These are phyloP conservation scores for Sitophilus oryzae DNA, from an alignment of 1,140 invertebrate genomes.

Conservation along the genomic window DNA sequence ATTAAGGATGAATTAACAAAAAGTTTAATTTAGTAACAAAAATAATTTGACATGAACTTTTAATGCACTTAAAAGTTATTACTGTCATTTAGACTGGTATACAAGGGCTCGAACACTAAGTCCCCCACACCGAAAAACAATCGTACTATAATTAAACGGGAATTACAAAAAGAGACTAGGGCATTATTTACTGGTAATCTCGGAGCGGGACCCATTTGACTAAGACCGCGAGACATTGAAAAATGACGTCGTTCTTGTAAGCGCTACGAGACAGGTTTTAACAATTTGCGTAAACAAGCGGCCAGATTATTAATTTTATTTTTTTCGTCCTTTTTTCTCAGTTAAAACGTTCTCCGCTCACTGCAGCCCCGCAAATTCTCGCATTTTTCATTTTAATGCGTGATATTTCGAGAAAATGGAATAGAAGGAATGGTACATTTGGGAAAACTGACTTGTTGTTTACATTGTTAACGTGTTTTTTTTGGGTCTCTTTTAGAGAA, in stretches of 20 bases:
- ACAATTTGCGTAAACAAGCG: background rate
- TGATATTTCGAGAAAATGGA: background rate
- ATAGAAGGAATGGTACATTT: too few species aligned
- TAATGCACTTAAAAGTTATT: too few species aligned
- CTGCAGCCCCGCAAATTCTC: background rate
- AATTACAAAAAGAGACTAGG: background rate
- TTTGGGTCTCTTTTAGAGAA: too few species aligned
- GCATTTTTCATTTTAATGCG: background rate
- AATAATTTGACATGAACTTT: too few species aligned
- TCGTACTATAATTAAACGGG: background rate
- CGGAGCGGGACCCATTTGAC: background rate
- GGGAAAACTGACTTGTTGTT: too few species aligned
- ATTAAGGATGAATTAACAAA: too few species aligned
- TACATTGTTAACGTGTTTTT: too few species aligned
- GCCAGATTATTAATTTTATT: background rate
- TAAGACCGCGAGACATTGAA: background rate
- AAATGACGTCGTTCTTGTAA: background rate
- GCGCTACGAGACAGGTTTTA: background rate
- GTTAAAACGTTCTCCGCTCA: too few species aligned
- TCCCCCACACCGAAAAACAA: too few species aligned
- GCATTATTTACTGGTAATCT: background rate
- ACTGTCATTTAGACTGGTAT: too few species aligned
- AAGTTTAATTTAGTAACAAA: too few species aligned
- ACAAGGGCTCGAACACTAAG: too few species aligned
- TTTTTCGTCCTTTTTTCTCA: background rate